Conservation (phyloP, 1,140 invertebrate genomes). For the Aphidius gifuensis region DNA sequence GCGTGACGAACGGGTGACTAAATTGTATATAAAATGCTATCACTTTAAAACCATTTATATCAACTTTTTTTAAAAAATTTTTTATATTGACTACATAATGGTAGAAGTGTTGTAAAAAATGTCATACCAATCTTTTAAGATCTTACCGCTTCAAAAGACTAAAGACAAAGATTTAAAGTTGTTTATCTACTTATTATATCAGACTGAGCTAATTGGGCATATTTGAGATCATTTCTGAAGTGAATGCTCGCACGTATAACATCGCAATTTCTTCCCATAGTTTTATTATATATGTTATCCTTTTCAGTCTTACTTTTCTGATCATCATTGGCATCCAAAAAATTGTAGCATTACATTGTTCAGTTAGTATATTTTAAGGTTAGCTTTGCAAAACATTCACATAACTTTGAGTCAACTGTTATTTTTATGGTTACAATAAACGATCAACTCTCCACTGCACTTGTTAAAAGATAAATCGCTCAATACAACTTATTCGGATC, state of each 20-base stretch:
- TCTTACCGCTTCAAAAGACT: slow-evolving; percentile 36
- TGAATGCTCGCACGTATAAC: slow-evolving; percentile 39
- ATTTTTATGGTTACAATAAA: background rate
- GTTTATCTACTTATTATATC: slow-evolving; percentile 49
- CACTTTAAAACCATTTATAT: slow-evolving; percentile 20
- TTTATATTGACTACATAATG: no score
- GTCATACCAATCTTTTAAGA: slow-evolving; percentile 15
- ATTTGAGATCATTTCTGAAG: slow-evolving; percentile 33
- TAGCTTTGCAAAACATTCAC: background rate
- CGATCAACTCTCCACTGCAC: no score
- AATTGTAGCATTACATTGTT: background rate
- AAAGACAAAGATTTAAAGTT: slow-evolving; percentile 30
- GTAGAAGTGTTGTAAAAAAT: no score
- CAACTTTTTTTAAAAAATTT: no score
- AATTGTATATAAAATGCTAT: slow-evolving; percentile 42
- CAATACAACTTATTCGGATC: no score
- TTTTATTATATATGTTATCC: background rate
- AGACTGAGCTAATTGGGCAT: slow-evolving; percentile 44
- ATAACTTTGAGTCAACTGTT: background rate
- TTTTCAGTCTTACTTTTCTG: background rate
- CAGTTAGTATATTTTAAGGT: background rate
- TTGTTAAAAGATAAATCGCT: no score
- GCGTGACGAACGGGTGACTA: slow-evolving; percentile 36
- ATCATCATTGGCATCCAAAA: background rate
- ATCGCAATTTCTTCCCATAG: background rate